These are phyloP conservation scores for Arvicanthis niloticus DNA, from an alignment of 2,113 vertebrate species.

Conservation along the genomic window DNA sequence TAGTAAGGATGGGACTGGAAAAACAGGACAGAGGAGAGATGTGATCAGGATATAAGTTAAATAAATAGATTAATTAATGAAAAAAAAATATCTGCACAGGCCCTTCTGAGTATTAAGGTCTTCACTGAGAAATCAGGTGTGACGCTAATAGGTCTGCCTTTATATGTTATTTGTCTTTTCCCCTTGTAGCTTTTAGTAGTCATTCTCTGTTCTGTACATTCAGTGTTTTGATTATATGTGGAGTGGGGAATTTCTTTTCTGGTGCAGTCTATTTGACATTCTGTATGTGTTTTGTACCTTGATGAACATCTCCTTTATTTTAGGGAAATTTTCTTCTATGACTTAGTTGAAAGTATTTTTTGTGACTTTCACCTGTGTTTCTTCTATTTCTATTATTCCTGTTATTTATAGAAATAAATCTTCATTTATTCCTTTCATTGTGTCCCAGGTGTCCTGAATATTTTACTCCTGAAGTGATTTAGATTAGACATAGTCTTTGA, in stretches of 20 bases:
- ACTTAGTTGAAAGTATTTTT: neutral
- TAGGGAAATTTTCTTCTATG: neutral
- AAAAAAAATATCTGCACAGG: neutral
- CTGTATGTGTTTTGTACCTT: neutral
- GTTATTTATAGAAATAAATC: neutral
- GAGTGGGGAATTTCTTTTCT: neutral
- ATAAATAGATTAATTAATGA: too few species aligned
- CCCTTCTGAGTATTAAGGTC: neutral
- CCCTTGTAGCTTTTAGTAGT: neutral
- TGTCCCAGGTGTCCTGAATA: neutral
- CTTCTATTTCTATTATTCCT: neutral
- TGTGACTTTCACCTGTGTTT: neutral
- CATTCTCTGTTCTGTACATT: neutral
- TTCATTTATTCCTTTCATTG: neutral
- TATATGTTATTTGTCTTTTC: neutral
- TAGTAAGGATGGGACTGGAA: too few species aligned
- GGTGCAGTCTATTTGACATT: neutral
- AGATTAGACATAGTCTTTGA: neutral
- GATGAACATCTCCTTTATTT: neutral
- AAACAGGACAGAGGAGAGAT: too few species aligned
- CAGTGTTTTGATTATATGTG: neutral
- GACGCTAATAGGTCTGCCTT: neutral
- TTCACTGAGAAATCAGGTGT: neutral
- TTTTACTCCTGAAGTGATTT: neutral
- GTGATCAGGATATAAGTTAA: too few species aligned